Evolutionary conservation across 1,140 invertebrate genomes (phyloP), one percentile per base, ranked within the genome.

Genomic region (Microplitis mediator): DNA sequence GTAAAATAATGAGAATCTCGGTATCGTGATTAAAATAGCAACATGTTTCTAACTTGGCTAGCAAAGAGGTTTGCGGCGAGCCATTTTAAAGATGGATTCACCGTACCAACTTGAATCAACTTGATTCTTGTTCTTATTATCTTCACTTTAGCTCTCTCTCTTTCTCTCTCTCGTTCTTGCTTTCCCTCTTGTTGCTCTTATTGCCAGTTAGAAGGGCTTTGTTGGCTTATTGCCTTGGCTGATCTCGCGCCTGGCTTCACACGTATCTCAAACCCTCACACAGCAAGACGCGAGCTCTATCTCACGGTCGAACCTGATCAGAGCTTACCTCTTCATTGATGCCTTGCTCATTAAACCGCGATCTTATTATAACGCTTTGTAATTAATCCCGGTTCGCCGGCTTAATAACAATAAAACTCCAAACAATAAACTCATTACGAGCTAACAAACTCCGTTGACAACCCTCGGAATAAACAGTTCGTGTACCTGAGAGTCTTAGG

Each of bases 341-440:
- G 31, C 34, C 52, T 45, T 60, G 52, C 65, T 69, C 72, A 73
- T 73, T 73, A 73, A 64, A 31, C 65, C 6, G 4, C 8, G 58
- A 67, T 50, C 71, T 73, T 65, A 69, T 73, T 68, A 68, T 73
- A 68, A 69, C 65, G 75, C 71, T 82, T 79, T 83, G 82, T 84
- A 84, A 84, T 82, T 83, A 82, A 84, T 84, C 68, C 75, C 64
- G 23, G 23, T 23, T 23, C 2, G 23, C 23, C 23, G 23, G 23
- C 23, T 23, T 23, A 23, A 23, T 23, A 4, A 69, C 76, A 78
- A 77, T 77, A 76, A 78, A 77, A 81, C 78, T 81, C 78, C 81
- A 58, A 81, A 84, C 81, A 84, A 84, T 84, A 84, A 84, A 84
- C 81, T 83, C 81, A 82, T 84, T 83, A 84, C 74, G 72, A 65